Percentiles rank a stretch among this genome's conserved stretches.
phyloP scores from a whole-genome alignment of 2,113 vertebrate genomes.

The Fregetta grallaria region DNA sequence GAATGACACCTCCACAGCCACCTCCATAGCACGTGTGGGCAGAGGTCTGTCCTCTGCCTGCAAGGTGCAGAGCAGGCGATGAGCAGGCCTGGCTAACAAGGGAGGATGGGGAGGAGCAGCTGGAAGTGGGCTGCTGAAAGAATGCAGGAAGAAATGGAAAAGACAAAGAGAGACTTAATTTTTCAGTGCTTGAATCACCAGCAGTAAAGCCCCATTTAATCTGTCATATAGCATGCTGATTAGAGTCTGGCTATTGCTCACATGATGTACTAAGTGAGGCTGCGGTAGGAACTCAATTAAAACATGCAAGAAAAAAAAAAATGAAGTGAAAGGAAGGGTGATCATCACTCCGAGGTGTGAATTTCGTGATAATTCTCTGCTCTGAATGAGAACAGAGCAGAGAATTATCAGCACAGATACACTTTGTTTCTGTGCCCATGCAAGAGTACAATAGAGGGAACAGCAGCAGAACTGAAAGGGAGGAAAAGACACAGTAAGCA shows the following conservation, averaged over 20 bases:
- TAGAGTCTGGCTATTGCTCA: not conserved
- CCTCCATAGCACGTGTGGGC: fast-evolving
- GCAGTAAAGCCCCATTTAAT: not conserved
- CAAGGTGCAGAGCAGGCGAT: not conserved
- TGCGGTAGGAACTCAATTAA: not conserved
- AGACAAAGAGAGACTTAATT: not conserved
- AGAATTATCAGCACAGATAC: not conserved
- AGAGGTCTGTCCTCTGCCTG: not conserved
- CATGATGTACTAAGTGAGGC: not conserved
- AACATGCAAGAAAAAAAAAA: not conserved
- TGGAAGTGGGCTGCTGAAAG: not conserved
- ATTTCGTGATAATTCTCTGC: too few species aligned
- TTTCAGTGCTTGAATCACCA: not conserved
- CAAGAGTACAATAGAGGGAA: not conserved
- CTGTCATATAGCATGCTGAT: not conserved
- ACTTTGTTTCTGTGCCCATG: not conserved
- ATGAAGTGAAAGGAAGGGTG: not conserved
- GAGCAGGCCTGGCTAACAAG: not conserved
- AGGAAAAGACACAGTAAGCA: not conserved
- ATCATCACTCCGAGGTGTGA: not conserved
- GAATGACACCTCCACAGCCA: not conserved
- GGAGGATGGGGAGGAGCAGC: not conserved
- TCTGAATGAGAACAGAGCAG: too few species aligned
- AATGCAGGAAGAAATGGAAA: not conserved
- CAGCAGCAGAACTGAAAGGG: not conserved